Percentiles rank a stretch among this genome's conserved stretches.
phyloP scores from a whole-genome alignment of 2,888 invertebrate species.

The Microctonus aethiopoides region DNA sequence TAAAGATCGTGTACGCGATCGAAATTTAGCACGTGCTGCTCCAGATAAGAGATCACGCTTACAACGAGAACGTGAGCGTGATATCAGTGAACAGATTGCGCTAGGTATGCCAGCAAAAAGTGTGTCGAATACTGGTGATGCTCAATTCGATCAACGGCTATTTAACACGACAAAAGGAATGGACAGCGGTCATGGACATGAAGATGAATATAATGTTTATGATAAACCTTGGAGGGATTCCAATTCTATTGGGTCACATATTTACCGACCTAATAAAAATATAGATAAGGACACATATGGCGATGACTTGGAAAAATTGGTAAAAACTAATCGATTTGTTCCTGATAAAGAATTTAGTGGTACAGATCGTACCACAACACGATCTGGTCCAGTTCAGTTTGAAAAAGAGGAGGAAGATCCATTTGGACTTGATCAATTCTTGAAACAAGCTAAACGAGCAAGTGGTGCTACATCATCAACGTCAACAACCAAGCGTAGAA shows the following conservation, averaged over 20 bases:
- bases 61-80: slow-evolving; percentile 91
- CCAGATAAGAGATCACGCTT: slow-evolving; percentile 93
- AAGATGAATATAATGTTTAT: slow-evolving; percentile 97
- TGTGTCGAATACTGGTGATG: slow-evolving; percentile 75
- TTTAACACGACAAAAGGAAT: slow-evolving; percentile 95
- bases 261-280: slow-evolving; percentile 89
- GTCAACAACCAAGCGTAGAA: slow-evolving; percentile 69
- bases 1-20: slow-evolving; percentile 90
- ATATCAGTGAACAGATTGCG: slow-evolving; percentile 98
- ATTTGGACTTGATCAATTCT: slow-evolving; percentile 97
- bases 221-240: slow-evolving; percentile 98
- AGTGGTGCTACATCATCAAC: slow-evolving; percentile 66
- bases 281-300: slow-evolving; percentile 92
- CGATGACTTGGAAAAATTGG: slow-evolving; percentile 88
- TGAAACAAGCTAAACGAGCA: slow-evolving; percentile 94
- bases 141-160: slow-evolving; percentile 93
- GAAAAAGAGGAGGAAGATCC: slow-evolving; percentile 91
- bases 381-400: slow-evolving; percentile 97
- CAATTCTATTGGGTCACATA: slow-evolving; percentile 85
- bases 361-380: slow-evolving; percentile 78
- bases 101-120: slow-evolving; percentile 92
- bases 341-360: slow-evolving; percentile 98
- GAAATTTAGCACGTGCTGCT: slow-evolving; percentile 92
- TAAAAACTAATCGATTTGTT: slow-evolving; percentile 92
- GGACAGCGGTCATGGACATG: slow-evolving; percentile 95